phyloP scores from a whole-genome alignment of 2,797 vertebrate genomes.

The Halcyon chelicuti region DNA sequence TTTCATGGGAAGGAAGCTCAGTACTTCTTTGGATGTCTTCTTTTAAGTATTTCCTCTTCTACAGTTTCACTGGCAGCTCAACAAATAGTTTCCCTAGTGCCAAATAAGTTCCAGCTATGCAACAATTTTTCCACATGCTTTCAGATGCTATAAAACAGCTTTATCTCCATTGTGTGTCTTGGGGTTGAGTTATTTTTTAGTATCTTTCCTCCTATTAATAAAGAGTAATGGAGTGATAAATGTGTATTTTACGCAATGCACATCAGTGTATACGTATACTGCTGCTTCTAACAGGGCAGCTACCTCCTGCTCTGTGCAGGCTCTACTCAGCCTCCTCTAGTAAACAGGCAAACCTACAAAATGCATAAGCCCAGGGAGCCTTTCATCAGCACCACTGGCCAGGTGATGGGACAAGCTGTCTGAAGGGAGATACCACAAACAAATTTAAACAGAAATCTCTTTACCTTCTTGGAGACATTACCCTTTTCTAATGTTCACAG shows the following conservation, averaged over 20 bases:
- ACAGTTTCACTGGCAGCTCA: slow-evolving; percentile 17
- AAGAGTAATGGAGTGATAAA: slow-evolving; percentile 65
- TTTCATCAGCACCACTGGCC: background rate
- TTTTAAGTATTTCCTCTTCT: slow-evolving; percentile 20
- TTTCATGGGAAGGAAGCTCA: slow-evolving; percentile 11
- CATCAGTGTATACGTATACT: background rate
- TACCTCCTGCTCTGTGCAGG: background rate
- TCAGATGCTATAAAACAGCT: slow-evolving; percentile 53
- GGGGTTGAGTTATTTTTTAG: slow-evolving; percentile 55
- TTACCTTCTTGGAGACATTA: background rate
- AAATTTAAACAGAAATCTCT: background rate
- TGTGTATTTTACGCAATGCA: background rate
- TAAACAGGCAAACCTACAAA: background rate
- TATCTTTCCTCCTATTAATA: slow-evolving; percentile 63
- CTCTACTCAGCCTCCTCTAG: background rate
- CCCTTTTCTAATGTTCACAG: background rate
- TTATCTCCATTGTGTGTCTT: slow-evolving; percentile 46
- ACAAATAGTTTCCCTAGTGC: slow-evolving; percentile 35
- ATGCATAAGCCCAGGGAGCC: background rate
- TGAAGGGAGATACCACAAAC: background rate
- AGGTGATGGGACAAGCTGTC: background rate
- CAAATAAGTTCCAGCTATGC: slow-evolving; percentile 44
- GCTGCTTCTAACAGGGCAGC: background rate
- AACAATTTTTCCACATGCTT: slow-evolving; percentile 54
- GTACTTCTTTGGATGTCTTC: background rate